Conservation (phyloP, 2,888 invertebrate genomes). For the Perdita meconis region DNA sequence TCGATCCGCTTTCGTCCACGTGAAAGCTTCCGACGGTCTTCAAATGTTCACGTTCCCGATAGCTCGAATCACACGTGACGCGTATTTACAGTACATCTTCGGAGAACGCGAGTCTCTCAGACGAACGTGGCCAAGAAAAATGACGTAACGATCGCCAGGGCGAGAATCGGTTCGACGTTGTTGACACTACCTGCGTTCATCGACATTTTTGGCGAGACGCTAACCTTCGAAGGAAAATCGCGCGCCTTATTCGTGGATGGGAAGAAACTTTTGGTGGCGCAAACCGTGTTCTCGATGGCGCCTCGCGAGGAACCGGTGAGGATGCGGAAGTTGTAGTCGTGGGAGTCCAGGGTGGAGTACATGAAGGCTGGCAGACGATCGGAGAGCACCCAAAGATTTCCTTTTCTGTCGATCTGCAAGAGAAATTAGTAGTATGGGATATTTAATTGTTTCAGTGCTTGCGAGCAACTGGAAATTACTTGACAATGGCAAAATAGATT, state of each 20-base stretch:
- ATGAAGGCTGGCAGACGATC: slow-evolving; percentile 90
- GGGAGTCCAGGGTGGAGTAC: slow-evolving; percentile 87
- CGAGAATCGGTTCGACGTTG: not conserved
- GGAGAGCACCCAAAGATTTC: slow-evolving; percentile 90
- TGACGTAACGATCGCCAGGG: not conserved
- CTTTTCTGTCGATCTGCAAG: slow-evolving; percentile 86
- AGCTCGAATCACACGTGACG: not conserved
- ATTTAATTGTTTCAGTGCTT: too few species aligned
- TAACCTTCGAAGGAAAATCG: not conserved
- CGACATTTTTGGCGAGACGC: not conserved
- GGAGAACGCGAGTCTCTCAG: slow-evolving; percentile 23
- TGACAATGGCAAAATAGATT: too few species aligned
- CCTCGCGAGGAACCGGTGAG: slow-evolving; percentile 89
- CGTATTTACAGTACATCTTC: not conserved
- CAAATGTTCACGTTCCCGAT: not conserved
- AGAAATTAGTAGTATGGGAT: not conserved
- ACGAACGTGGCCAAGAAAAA: slow-evolving; percentile 35
- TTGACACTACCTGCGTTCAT: not conserved
- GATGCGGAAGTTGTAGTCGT: slow-evolving; percentile 90
- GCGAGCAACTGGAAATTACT: too few species aligned
- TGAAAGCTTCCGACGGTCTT: not conserved
- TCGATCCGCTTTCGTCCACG: slow-evolving; percentile 8
- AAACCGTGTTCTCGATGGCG: slow-evolving; percentile 90
- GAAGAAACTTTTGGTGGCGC: slow-evolving; percentile 75
- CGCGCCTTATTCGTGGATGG: slow-evolving; percentile 6